A percentile compares a stretch with the other conserved stretches of the same genome.
Evolutionary conservation across 2,113 vertebrate genomes (phyloP).

Genomic region (Felis chaus): DNA sequence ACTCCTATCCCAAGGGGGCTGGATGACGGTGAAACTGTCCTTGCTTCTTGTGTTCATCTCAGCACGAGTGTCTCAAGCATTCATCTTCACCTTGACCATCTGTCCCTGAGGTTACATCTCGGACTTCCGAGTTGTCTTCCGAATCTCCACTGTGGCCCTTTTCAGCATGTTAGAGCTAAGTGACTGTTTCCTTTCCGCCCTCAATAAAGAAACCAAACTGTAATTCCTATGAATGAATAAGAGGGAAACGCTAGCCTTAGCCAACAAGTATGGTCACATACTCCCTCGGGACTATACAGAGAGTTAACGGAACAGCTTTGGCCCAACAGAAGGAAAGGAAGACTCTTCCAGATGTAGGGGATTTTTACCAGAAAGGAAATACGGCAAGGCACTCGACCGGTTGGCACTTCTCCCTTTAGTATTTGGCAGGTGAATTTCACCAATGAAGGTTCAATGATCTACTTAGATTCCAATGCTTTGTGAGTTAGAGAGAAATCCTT

Average conservation of each 20-base stretch:
- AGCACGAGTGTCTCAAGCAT: neutral
- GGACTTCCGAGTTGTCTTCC: neutral
- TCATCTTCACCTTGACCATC: neutral
- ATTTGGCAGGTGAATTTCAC: conserved; percentile 24
- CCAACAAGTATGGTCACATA: neutral
- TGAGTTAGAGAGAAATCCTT: neutral
- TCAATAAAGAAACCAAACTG: neutral
- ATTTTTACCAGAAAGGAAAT: neutral
- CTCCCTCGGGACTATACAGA: neutral
- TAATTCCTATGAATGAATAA: neutral
- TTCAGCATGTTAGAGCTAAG: neutral
- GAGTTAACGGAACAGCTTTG: neutral
- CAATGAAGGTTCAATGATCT: neutral
- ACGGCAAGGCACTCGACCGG: neutral
- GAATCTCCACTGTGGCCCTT: neutral
- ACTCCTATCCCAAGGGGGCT: neutral
- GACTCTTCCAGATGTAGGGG: neutral
- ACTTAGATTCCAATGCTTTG: conserved; percentile 17
- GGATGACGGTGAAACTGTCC: neutral
- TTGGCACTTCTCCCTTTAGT: neutral
- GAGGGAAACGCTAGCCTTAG: neutral
- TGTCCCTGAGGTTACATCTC: neutral
- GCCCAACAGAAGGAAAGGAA: neutral
- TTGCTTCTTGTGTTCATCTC: neutral
- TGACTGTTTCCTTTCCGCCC: neutral